Evolutionary conservation across 2,113 vertebrate genomes (phyloP).

Genomic region (Boulengeromyrus knoepffleri): DNA sequence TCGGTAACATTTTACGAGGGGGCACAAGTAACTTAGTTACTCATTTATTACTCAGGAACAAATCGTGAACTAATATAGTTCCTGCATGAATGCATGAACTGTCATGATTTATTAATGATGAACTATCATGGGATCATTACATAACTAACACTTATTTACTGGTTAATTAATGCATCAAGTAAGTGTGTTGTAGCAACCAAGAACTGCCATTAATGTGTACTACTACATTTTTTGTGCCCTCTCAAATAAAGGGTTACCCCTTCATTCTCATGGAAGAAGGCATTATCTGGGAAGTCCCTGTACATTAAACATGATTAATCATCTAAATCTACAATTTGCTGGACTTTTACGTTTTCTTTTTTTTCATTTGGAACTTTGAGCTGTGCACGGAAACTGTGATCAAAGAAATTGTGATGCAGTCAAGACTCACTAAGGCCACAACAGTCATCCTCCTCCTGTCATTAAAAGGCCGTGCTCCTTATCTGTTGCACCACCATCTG

Average conservation of each 20-base stretch:
- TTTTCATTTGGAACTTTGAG: not conserved
- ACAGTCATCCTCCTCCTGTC: not conserved
- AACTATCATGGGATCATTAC: not conserved
- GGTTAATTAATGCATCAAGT: not conserved
- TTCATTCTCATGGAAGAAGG: not conserved
- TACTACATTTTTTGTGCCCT: not conserved
- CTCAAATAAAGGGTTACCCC: not conserved
- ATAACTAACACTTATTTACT: not conserved
- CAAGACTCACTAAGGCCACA: not conserved
- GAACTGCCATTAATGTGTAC: not conserved
- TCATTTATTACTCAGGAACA: not conserved
- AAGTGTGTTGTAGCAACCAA: not conserved
- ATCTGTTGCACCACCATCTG: not conserved
- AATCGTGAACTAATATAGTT: not conserved
- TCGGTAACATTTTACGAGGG: not conserved
- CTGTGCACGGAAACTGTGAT: too few species aligned
- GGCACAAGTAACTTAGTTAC: not conserved
- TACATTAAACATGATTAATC: not conserved
- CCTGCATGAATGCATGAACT: not conserved
- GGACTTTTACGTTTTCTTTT: not conserved
- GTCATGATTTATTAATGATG: not conserved
- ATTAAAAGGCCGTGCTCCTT: not conserved
- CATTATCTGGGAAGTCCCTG: not conserved
- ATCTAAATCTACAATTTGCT: not conserved
- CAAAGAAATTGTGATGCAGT: not conserved